Evolutionary conservation across 2,888 invertebrate genomes (phyloP), one percentile per base, ranked within the genome.

Genomic region (Nezara viridula): DNA sequence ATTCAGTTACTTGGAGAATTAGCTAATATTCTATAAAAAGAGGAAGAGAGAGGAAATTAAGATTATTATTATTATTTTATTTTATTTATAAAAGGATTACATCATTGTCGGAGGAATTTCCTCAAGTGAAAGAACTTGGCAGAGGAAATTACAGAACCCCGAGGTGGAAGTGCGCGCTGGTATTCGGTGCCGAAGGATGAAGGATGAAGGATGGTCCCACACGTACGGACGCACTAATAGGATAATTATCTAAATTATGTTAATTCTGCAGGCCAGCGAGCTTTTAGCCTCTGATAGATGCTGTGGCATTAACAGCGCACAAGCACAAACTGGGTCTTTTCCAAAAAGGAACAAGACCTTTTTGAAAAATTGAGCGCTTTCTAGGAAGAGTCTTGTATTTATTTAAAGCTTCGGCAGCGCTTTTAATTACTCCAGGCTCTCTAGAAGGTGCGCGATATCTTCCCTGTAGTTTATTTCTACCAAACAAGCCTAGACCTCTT

Each of bases 231-330:
- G n/a, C 60, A 55, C 86, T 86, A 86, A 86, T 86, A 55, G 86
- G 86, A 86, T 86, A 86, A 86, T 86, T 86, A 86, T 55, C 86
- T 55, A 55, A 86, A 86, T 86, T 86, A 86, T 86, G 86, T 55
- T 86, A 86, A 86, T 86, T 55, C 81, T 81, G 40, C 81, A n/a
- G 81, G 81, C 81, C n/a, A 47, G 81, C 81, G 81, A 81, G 81
- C 81, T 81, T 81, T 81, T 81, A 81, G 44, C 5, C 81, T 44
- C 81, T 81, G 81, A 81, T 81, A 81, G 81, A 81, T 81, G 81
- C 81, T 14, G 24, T 24, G 40, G 81, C 81, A 81, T 81, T 81
- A 81, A 81, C 81, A 81, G 81, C 44, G 81, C 44, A 4, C 81
- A 81, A n/a, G 44, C 40, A 44, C 81, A 81, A 81, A n/a, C 40